Evolutionary conservation across 2,888 invertebrate species (phyloP).

Genomic region (Achlya flavicornis): DNA sequence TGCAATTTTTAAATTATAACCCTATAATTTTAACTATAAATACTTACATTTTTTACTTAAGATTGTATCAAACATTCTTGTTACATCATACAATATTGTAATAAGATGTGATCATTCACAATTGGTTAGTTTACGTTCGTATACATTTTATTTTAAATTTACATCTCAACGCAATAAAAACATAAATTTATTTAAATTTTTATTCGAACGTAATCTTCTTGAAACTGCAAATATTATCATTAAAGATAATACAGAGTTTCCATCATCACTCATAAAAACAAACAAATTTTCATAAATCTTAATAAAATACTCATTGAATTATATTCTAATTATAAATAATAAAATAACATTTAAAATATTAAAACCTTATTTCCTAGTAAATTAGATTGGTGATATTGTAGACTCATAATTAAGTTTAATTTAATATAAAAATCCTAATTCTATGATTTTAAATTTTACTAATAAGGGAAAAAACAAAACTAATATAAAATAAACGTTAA

Average conservation of each 20-base stretch:
- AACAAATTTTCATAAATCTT: not conserved
- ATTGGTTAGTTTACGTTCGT: not conserved
- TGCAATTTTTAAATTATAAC: conserved; percentile 53
- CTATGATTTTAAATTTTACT: not conserved
- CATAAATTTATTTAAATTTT: not conserved
- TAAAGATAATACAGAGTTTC: conserved; percentile 54
- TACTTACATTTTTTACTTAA: not conserved
- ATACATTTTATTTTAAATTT: not conserved
- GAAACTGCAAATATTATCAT: conserved; percentile 57
- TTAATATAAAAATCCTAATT: not conserved
- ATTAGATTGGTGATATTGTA: conserved; percentile 18
- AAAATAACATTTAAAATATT: conserved; percentile 11
- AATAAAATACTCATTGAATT: not conserved
- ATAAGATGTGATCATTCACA: conserved; percentile 50
- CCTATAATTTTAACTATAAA: conserved; percentile 11
- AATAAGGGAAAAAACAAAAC: too few relatives aligned
- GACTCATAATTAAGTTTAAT: conserved; percentile 11
- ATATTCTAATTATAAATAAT: not conserved
- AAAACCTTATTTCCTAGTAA: conserved; percentile 17
- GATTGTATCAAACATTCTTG: conserved; percentile 52
- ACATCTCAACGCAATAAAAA: not conserved
- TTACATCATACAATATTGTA: conserved; percentile 53
- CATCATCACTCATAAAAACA: conserved; percentile 11
- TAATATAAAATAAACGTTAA: conserved; percentile 21
- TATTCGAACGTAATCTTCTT: conserved; percentile 21